Percentiles rank a stretch among this genome's conserved stretches.
phyloP scores from a whole-genome alignment of 2,888 invertebrate genomes.

The Tortricodes alternella region DNA sequence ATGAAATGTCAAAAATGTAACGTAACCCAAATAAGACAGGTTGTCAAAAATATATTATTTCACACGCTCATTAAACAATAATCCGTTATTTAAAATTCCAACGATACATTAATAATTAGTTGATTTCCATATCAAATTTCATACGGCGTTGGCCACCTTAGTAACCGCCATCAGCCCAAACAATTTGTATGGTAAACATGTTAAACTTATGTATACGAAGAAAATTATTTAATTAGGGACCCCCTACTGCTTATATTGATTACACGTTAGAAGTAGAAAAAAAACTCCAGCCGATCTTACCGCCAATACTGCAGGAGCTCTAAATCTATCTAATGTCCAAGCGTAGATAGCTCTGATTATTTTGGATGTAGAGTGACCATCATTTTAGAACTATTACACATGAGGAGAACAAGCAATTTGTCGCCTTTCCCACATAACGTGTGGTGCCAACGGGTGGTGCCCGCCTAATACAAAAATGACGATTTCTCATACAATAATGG shows the following conservation, averaged over 20 bases:
- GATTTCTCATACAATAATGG: constrained; percentile 29
- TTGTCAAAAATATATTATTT: constrained; percentile 23
- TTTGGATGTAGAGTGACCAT: constrained; percentile 33
- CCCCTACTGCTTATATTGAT: constrained; percentile 55
- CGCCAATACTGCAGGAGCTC: constrained; percentile 1
- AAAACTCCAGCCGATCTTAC: not conserved
- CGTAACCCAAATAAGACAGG: not conserved
- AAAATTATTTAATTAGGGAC: constrained; percentile 66
- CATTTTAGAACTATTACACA: constrained; percentile 41
- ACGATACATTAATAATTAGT: constrained; percentile 45
- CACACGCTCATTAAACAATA: constrained; percentile 27
- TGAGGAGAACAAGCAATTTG: constrained; percentile 54
- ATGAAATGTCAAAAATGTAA: too few species aligned
- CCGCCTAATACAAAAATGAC: constrained; percentile 29
- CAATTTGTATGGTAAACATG: constrained; percentile 61
- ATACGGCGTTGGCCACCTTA: constrained; percentile 50
- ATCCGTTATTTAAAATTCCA: constrained; percentile 41
- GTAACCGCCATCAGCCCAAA: constrained; percentile 52
- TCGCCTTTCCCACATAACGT: constrained; percentile 56
- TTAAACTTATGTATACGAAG: constrained; percentile 37
- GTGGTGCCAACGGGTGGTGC: constrained; percentile 51
- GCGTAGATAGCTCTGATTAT: constrained; percentile 19
- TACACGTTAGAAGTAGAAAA: constrained; percentile 44
- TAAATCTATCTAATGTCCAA: too few species aligned
- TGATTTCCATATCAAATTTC: constrained; percentile 59